These are phyloP conservation scores for Microcebus ravelobensis DNA, from an alignment of 2,113 vertebrate species.

Conservation along the genomic window DNA sequence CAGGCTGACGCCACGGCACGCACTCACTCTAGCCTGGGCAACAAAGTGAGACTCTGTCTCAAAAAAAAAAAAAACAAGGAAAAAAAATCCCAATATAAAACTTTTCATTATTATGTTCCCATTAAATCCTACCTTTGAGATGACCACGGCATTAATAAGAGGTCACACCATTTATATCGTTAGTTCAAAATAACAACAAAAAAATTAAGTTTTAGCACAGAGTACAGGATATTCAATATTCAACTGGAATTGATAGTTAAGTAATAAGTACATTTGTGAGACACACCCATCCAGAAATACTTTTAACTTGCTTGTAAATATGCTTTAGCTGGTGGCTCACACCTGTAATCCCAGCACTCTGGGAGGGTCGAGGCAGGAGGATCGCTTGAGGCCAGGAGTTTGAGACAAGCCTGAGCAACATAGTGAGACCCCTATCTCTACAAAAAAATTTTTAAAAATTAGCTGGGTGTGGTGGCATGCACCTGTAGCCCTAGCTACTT, in stretches of 20 bases:
- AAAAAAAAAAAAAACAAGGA: too few species aligned
- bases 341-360: neutral
- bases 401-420: neutral
- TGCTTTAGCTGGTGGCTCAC: neutral
- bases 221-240: conserved; percentile 11
- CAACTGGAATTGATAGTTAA: neutral
- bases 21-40: too few species aligned
- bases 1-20: too few species aligned
- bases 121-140: conserved; percentile 16
- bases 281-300: neutral
- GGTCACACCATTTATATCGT: neutral
- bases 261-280: neutral
- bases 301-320: neutral
- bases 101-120: neutral
- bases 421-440: neutral
- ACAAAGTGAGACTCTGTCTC: too few species aligned
- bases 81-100: neutral
- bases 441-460: neutral
- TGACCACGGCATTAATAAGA: neutral
- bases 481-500: neutral
- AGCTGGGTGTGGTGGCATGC: neutral
- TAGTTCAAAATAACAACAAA: neutral
- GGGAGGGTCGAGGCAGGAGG: neutral
- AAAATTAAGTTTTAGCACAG: conserved; percentile 2
- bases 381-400: neutral